phyloP scores from a whole-genome alignment of 2,797 vertebrate genomes.

The Peromyscus melanophrys region DNA sequence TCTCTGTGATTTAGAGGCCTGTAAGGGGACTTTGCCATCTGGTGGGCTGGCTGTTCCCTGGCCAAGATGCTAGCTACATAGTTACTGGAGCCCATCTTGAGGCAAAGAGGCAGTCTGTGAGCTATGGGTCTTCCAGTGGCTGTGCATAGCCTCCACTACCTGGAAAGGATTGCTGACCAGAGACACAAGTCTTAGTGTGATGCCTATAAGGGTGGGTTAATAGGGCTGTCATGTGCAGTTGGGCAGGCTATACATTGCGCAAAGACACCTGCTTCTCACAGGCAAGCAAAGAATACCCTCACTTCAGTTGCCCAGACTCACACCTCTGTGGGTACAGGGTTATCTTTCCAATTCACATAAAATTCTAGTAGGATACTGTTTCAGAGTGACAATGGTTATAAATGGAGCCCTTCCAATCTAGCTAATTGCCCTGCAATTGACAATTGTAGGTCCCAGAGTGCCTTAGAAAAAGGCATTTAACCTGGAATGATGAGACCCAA shows the following conservation, averaged over 20 bases:
- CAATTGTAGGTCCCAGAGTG: neutral
- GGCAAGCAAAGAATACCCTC: accelerated
- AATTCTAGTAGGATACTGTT: neutral
- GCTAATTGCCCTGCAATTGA: neutral
- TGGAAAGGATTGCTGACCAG: neutral
- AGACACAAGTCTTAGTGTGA: neutral
- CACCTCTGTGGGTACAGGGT: neutral
- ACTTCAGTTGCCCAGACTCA: neutral
- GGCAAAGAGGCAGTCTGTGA: neutral
- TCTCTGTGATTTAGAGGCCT: slow-evolving; percentile 34
- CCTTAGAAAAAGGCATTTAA: neutral
- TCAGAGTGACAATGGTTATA: neutral
- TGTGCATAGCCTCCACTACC: accelerated
- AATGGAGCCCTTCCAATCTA: neutral
- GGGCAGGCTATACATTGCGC: neutral
- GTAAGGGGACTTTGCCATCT: slow-evolving; percentile 59
- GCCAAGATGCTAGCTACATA: neutral
- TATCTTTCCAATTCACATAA: neutral
- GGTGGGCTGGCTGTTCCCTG: slow-evolving; percentile 43
- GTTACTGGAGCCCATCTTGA: neutral
- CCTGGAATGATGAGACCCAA: neutral
- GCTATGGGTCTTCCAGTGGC: neutral
- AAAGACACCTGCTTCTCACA: neutral
- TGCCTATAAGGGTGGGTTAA: neutral
- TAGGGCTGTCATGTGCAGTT: neutral